These are phyloP conservation scores for Platygyra sinensis DNA, from an alignment of 64 coral and sea anemone species.

Conservation along the genomic window DNA sequence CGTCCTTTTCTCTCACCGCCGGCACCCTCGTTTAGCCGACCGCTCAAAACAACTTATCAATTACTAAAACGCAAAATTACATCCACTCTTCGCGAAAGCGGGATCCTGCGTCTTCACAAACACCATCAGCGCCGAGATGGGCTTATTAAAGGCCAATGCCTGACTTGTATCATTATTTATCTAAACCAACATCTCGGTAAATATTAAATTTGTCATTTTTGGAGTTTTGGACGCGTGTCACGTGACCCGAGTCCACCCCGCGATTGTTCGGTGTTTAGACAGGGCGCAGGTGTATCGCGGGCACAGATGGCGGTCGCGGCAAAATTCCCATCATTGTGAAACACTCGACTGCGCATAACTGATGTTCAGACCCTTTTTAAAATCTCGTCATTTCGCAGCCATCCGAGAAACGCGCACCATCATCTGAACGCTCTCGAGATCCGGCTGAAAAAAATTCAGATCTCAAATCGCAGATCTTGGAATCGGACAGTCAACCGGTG, in stretches of 20 bases:
- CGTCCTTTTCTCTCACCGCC: not conserved
- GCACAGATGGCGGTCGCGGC: slow-evolving; percentile 58
- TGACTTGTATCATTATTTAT: slow-evolving; percentile 85
- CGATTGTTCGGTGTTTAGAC: slow-evolving; percentile 91
- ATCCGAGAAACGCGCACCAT: not conserved
- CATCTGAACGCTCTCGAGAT: not conserved
- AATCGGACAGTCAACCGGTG: not conserved
- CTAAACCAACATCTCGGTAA: slow-evolving; percentile 77
- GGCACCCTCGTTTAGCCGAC: slow-evolving; percentile 22
- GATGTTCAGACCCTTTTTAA: slow-evolving; percentile 28
- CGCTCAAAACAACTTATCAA: not conserved
- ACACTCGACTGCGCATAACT: slow-evolving; percentile 31
- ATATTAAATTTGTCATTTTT: slow-evolving; percentile 87
- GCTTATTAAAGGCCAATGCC: slow-evolving; percentile 95
- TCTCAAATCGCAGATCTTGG: not conserved
- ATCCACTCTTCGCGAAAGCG: slow-evolving; percentile 3
- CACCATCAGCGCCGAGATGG: slow-evolving; percentile 35
- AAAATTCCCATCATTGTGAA: slow-evolving; percentile 89
- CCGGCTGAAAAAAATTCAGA: slow-evolving; percentile 5
- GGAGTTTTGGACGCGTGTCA: slow-evolving; percentile 78
- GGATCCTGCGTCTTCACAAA: slow-evolving; percentile 23
- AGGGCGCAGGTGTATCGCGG: slow-evolving; percentile 74
- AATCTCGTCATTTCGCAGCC: slow-evolving; percentile 32
- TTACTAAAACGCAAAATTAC: not conserved
- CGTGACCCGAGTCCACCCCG: slow-evolving; percentile 56